A percentile compares a stretch with the other conserved stretches of the same genome.
phyloP scores from a whole-genome alignment of 2,113 vertebrate species.

The Bagarius yarrelli region DNA sequence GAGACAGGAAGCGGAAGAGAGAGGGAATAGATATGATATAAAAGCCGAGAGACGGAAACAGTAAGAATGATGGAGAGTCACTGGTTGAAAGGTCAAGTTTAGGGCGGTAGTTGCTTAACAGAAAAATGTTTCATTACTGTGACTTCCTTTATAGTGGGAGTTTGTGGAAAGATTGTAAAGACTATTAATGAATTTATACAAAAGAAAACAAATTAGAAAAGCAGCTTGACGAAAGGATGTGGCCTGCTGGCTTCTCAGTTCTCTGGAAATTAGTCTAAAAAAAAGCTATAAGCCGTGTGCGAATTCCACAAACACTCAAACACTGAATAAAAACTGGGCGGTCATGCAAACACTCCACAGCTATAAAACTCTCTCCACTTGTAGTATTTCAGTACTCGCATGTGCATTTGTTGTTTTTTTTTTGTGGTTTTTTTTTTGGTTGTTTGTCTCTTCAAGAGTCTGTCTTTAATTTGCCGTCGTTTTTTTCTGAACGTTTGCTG shows the following conservation, averaged over 20 bases:
- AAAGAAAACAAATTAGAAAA: not conserved
- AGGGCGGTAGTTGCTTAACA: slow-evolving; percentile 46
- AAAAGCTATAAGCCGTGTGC: not conserved
- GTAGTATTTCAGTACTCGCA: not conserved
- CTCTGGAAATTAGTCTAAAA: not conserved
- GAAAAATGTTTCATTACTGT: slow-evolving; percentile 42
- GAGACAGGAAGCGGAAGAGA: slow-evolving; percentile 7
- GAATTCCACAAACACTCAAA: not conserved
- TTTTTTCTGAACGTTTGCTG: slow-evolving; percentile 11
- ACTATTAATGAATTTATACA: not conserved
- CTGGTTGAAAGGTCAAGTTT: slow-evolving; percentile 42
- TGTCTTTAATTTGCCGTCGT: slow-evolving; percentile 42
- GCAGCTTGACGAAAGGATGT: not conserved
- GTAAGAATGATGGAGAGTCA: not conserved
- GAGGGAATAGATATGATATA: not conserved
- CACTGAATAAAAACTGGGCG: not conserved
- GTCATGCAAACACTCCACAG: slow-evolving; percentile 1
- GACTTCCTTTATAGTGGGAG: not conserved
- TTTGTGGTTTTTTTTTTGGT: not conserved
- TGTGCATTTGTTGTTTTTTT: slow-evolving; percentile 14
- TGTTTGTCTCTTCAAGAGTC: slow-evolving; percentile 30
- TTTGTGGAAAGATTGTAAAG: not conserved
- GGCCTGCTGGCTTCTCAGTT: not conserved
- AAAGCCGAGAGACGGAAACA: not conserved
- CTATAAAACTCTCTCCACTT: not conserved